Evolutionary conservation across 2,113 vertebrate species (phyloP).

Genomic region (Marmota flaviventris): DNA sequence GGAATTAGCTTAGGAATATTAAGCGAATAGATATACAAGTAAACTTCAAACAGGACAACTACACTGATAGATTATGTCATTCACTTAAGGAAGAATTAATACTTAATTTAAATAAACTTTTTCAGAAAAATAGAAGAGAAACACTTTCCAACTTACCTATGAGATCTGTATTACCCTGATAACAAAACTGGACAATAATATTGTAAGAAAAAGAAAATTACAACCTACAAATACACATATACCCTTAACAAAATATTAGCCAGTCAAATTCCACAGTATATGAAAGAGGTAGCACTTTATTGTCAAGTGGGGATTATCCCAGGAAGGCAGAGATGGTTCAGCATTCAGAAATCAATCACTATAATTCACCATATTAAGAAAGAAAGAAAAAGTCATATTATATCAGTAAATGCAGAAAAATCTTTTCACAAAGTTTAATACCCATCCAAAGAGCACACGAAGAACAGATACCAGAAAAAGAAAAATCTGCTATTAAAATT

Average conservation of each 20-base stretch:
- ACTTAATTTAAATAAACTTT: not conserved
- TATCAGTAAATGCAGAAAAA: not conserved
- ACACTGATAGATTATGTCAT: not conserved
- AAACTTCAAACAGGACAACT: conserved; percentile 19
- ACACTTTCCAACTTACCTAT: not conserved
- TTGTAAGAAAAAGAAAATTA: not conserved
- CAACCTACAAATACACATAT: not conserved
- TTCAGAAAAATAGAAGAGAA: conserved; percentile 34
- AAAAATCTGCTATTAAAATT: not conserved
- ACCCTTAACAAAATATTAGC: not conserved
- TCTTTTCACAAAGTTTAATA: not conserved
- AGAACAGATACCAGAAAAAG: conserved; percentile 28
- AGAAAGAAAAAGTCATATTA: not conserved
- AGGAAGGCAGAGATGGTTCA: not conserved
- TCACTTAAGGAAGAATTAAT: conserved; percentile 31
- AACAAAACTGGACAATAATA: not conserved
- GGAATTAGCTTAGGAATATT: conserved; percentile 25
- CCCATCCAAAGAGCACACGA: not conserved
- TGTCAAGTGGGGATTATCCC: not conserved
- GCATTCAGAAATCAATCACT: not conserved
- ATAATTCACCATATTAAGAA: conserved; percentile 13
- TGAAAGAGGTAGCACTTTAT: not conserved
- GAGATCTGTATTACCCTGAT: not conserved
- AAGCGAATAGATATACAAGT: not conserved
- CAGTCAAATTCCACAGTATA: not conserved